A percentile compares a stretch with the other conserved stretches of the same genome.
phyloP scores from a whole-genome alignment of 1,140 invertebrate genomes.

The Saxidomus purpurata region DNA sequence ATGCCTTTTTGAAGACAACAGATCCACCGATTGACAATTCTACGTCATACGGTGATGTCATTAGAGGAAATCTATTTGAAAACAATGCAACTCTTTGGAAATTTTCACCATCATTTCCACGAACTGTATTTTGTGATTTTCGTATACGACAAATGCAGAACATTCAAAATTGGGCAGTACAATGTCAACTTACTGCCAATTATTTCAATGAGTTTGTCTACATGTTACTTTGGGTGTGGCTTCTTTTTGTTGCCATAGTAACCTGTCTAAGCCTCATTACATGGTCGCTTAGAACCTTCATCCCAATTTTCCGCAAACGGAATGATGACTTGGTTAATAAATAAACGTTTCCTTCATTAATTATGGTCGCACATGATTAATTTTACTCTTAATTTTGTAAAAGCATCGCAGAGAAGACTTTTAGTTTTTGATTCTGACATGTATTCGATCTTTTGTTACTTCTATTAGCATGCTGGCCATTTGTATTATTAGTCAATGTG shows the following conservation, averaged over 20 bases:
- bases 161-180: not conserved
- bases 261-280: not conserved
- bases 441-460: no score
- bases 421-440: no score
- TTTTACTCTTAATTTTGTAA: not conserved
- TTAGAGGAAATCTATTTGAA: not conserved
- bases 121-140: not conserved
- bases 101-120: not conserved
- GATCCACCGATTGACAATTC: not conserved
- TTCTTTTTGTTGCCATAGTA: slow-evolving; percentile 50
- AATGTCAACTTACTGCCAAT: slow-evolving; percentile 20
- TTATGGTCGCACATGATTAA: not conserved
- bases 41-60: slow-evolving; percentile 37
- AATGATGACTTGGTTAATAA: not conserved
- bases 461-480: no score
- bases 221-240: slow-evolving; percentile 55
- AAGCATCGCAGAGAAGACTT: no score
- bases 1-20: not conserved
- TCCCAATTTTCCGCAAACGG: slow-evolving; percentile 44
- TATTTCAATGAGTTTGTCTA: slow-evolving; percentile 50
- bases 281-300: slow-evolving; percentile 37
- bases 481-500: no score
- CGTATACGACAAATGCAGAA: not conserved
- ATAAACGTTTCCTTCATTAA: not conserved
- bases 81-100: slow-evolving; percentile 47